Percentiles rank a stretch among this genome's conserved stretches.
Conservation (phyloP, 2,888 invertebrate species). For the Ashinkailepas kermadecensis region DNA sequence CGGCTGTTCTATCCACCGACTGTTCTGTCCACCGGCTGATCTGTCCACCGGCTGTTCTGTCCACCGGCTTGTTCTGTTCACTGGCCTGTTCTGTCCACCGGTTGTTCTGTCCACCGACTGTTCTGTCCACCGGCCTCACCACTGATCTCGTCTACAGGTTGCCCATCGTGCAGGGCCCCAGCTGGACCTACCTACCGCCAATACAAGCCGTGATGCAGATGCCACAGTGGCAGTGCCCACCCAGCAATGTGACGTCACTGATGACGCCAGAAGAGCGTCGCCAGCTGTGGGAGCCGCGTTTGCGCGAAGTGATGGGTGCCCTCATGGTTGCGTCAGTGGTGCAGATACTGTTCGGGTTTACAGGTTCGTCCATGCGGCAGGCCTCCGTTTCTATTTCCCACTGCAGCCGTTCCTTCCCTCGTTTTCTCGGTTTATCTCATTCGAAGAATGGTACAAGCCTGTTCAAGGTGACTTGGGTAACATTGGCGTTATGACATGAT, state of each 20-base stretch:
- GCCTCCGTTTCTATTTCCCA: too few species aligned
- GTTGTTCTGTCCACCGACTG: not conserved
- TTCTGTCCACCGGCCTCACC: not conserved
- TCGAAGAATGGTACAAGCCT: too few species aligned
- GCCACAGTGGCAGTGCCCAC: not conserved
- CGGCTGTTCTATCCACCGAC: too few species aligned
- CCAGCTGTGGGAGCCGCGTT: not conserved
- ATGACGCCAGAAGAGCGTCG: not conserved
- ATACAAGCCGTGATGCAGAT: not conserved
- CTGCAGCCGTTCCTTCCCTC: too few species aligned
- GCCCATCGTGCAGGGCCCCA: constrained; percentile 14
- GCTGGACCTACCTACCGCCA: constrained; percentile 8
- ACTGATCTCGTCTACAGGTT: not conserved
- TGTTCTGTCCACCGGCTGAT: too few species aligned
- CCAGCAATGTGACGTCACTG: not conserved
- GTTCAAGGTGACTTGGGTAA: too few species aligned
- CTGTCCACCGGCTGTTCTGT: too few species aligned
- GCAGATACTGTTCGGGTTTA: not conserved
- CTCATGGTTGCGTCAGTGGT: not conserved
- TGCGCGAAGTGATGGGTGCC: not conserved
- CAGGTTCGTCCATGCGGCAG: not conserved
- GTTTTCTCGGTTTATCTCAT: too few species aligned
- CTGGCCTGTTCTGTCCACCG: too few species aligned
- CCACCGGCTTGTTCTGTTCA: too few species aligned
- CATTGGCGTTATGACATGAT: too few species aligned